A percentile compares a stretch with the other conserved stretches of the same genome.
Conservation (phyloP, 1,140 invertebrate genomes). For the Periplaneta americana region DNA sequence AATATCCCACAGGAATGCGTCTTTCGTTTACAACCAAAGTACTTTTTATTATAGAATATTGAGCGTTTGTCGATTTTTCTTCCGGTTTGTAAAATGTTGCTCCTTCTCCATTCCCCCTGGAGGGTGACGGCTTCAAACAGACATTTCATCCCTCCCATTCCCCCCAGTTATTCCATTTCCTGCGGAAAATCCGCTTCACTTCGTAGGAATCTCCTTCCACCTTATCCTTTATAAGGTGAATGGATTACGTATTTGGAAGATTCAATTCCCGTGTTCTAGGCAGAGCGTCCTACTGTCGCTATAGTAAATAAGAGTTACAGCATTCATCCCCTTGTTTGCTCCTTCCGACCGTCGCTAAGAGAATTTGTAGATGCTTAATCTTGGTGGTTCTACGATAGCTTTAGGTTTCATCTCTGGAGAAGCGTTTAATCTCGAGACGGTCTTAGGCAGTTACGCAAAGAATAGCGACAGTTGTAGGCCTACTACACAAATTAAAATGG, state of each 20-base stretch:
- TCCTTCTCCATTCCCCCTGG: background rate
- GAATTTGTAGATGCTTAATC: background rate
- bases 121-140: background rate
- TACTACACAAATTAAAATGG: no score
- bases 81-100: background rate
- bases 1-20: no score
- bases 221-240: background rate
- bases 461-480: no score
- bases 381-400: no score
- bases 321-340: background rate
- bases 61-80: no score
- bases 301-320: background rate
- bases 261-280: background rate
- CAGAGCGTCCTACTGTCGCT: background rate
- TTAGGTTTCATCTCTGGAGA: background rate
- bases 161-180: background rate
- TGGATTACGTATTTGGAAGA: background rate
- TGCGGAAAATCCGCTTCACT: background rate
- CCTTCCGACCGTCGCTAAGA: no score
- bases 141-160: background rate
- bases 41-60: no score
- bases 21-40: no score
- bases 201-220: background rate
- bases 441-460: no score
- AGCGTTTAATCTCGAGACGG: background rate